Evolutionary conservation across 2,113 vertebrate genomes (phyloP).

Genomic region (Percopsis transmontana): DNA sequence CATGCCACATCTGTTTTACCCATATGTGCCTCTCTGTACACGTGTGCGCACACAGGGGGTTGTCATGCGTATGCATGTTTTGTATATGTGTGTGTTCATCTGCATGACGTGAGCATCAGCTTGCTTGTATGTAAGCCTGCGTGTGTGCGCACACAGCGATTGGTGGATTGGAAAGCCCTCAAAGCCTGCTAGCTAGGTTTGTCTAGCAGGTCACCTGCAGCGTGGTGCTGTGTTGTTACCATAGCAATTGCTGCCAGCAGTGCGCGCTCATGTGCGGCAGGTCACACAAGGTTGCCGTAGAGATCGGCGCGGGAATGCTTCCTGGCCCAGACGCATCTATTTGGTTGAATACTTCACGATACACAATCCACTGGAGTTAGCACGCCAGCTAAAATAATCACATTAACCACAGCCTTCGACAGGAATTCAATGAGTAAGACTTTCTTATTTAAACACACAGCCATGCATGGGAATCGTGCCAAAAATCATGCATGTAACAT

Average conservation of each 20-base stretch:
- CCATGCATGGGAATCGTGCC: too few species aligned
- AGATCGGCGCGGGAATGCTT: neutral
- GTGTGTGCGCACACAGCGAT: slow-evolving; percentile 29
- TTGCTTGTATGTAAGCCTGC: neutral
- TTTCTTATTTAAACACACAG: neutral
- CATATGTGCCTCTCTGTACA: neutral
- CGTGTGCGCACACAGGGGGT: neutral
- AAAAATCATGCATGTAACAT: too few species aligned
- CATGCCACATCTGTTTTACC: slow-evolving; percentile 48
- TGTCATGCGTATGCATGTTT: neutral
- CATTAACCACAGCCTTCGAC: neutral
- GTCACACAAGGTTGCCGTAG: slow-evolving; percentile 32
- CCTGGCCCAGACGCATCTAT: neutral
- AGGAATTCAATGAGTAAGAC: neutral
- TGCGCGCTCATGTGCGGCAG: slow-evolving; percentile 29
- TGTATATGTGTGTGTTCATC: neutral
- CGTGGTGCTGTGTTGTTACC: slow-evolving; percentile 45
- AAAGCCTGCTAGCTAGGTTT: slow-evolving; percentile 43
- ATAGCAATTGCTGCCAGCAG: slow-evolving; percentile 40
- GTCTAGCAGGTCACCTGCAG: slow-evolving; percentile 36
- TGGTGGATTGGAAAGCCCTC: slow-evolving; percentile 48
- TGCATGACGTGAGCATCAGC: neutral
- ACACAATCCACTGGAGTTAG: neutral
- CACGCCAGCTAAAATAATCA: neutral
- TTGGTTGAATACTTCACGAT: neutral